A percentile compares a stretch with the other conserved stretches of the same genome.
Conservation (phyloP, 2,888 invertebrate genomes). For the Cybosia mesomella region DNA sequence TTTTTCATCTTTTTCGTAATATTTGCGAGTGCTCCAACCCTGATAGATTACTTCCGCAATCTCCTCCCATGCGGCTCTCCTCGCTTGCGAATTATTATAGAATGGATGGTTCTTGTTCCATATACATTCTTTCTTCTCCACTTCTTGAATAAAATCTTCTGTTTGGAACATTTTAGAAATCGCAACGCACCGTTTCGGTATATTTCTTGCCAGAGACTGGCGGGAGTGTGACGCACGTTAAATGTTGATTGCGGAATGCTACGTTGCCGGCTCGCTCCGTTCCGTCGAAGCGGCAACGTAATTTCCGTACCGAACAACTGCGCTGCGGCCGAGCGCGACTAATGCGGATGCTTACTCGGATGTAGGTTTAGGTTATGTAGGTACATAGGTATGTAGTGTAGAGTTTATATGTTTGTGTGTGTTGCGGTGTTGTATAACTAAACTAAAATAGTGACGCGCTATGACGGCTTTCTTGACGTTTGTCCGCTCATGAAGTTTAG, state of each 20-base stretch:
- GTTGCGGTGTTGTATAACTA: no score
- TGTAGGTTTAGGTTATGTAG: neutral
- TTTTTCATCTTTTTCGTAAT: constrained; percentile 14
- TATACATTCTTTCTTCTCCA: constrained; percentile 23
- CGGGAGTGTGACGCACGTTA: constrained; percentile 11
- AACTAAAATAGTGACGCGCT: no score
- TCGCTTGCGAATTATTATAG: constrained; percentile 15
- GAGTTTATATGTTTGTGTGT: neutral
- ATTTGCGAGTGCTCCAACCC: constrained; percentile 13
- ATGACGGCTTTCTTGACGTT: no score
- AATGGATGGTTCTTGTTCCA: constrained; percentile 25
- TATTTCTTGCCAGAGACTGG: neutral
- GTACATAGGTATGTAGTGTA: neutral
- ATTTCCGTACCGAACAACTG: constrained; percentile 29
- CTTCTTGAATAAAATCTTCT: constrained; percentile 32
- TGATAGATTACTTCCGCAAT: constrained; percentile 21
- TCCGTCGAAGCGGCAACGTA: constrained; percentile 39
- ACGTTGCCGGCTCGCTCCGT: constrained; percentile 37
- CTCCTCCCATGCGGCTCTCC: constrained; percentile 29
- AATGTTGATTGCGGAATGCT: constrained; percentile 30
- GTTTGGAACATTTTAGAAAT: constrained; percentile 33
- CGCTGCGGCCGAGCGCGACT: constrained; percentile 4
- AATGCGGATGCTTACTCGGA: no score
- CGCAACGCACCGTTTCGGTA: neutral
- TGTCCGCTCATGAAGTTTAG: no score